A percentile compares a stretch with the other conserved stretches of the same genome.
Evolutionary conservation across 2,113 vertebrate species (phyloP).

Genomic region (Morone chrysops): DNA sequence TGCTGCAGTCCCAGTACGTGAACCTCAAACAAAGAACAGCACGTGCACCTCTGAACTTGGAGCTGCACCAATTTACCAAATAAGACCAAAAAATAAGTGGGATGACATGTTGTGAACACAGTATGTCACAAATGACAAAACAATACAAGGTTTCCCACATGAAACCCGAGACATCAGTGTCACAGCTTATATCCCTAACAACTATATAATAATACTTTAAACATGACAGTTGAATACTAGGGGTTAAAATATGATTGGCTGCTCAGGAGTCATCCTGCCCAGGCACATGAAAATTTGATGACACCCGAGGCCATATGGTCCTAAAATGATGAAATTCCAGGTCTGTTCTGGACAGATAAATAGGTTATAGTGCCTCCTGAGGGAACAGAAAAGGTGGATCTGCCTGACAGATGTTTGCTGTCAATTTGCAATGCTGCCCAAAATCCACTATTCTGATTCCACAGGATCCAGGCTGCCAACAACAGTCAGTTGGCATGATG

Average conservation of each 20-base stretch:
- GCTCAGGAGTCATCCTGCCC: background rate
- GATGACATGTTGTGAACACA: background rate
- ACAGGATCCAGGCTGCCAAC: slow-evolving; percentile 3
- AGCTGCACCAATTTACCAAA: background rate
- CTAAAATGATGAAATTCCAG: slow-evolving; percentile 15
- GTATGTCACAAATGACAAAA: background rate
- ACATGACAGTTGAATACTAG: background rate
- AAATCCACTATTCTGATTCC: background rate
- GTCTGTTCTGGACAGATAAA: slow-evolving; percentile 18
- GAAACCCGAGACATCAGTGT: background rate
- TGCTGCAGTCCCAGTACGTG: background rate
- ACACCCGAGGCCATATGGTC: slow-evolving; percentile 3
- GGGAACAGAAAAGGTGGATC: slow-evolving; percentile 10
- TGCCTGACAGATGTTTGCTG: slow-evolving; percentile 32
- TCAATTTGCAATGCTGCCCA: background rate
- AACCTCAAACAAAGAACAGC: background rate
- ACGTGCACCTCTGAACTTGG: background rate
- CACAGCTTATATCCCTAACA: slow-evolving; percentile 9
- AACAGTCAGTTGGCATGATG: background rate
- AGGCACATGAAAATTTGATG: background rate
- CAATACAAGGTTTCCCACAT: background rate
- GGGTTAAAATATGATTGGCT: background rate
- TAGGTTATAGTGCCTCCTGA: background rate
- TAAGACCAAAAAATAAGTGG: background rate
- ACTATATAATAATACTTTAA: background rate